These are phyloP conservation scores for Phyllotreta striolata DNA, from an alignment of 2,888 invertebrate species.

Conservation along the genomic window DNA sequence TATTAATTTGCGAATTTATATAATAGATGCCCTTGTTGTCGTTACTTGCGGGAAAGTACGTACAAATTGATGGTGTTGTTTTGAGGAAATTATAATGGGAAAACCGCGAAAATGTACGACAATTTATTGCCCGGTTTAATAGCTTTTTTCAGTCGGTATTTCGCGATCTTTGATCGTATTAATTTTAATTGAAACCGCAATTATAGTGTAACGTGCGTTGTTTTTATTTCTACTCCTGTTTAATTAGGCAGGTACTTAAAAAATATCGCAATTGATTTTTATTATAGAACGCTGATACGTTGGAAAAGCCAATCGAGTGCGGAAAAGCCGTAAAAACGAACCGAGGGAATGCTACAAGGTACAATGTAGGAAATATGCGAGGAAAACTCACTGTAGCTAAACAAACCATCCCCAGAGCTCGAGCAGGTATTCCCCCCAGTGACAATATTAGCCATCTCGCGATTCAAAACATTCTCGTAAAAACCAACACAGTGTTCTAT, in stretches of 20 bases:
- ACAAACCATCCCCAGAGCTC: conserved; percentile 27
- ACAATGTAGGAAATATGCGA: background rate
- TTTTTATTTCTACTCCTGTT: too few relatives aligned
- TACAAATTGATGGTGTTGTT: background rate
- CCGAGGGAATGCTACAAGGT: conserved; percentile 9
- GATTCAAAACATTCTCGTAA: conserved; percentile 35
- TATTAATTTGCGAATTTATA: conserved; percentile 22
- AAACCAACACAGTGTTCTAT: conserved; percentile 37
- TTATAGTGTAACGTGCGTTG: too few relatives aligned
- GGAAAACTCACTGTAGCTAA: conserved; percentile 21
- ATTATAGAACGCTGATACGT: background rate
- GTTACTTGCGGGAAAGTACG: conserved; percentile 19
- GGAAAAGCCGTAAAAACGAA: conserved; percentile 12
- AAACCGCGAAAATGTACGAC: conserved; percentile 6
- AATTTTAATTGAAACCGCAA: too few relatives aligned
- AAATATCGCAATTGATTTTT: conserved; percentile 3
- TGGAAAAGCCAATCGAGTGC: background rate
- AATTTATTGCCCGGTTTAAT: too few relatives aligned
- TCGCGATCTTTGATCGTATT: too few relatives aligned
- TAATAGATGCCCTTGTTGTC: conserved; percentile 1
- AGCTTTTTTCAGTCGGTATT: too few relatives aligned
- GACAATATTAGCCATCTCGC: conserved; percentile 32
- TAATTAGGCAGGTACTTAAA: too few relatives aligned
- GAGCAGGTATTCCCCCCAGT: conserved; percentile 26
- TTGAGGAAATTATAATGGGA: conserved; percentile 3